Conservation (phyloP, 2,113 vertebrate genomes). For the Felis catus region DNA sequence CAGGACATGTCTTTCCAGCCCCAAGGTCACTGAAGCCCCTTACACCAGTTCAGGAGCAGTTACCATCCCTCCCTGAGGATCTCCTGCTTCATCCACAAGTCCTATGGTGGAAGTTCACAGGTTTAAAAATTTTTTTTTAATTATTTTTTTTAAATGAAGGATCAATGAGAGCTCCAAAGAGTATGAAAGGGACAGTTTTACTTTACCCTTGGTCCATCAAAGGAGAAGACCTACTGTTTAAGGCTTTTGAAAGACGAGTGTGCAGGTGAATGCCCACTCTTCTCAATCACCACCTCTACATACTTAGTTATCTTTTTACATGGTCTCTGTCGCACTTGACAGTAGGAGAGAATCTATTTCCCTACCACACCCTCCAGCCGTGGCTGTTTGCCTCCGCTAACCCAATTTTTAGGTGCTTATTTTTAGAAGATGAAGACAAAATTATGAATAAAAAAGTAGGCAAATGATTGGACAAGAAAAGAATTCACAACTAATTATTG, state of each 20-base stretch:
- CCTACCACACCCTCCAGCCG: fast-evolving
- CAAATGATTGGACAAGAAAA: background rate
- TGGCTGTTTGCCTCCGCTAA: background rate
- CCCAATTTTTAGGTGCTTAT: background rate
- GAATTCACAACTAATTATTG: background rate
- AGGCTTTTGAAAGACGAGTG: background rate
- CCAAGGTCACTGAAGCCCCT: background rate
- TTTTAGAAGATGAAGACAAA: background rate
- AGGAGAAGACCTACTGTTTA: background rate
- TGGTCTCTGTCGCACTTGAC: too few relatives aligned
- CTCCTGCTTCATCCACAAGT: background rate
- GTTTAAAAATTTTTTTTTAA: background rate
- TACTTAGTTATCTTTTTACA: background rate
- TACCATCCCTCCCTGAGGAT: background rate
- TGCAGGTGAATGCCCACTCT: background rate
- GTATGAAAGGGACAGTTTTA: background rate
- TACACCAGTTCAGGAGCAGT: background rate
- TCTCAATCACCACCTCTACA: background rate
- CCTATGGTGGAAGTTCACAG: background rate
- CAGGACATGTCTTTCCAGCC: background rate
- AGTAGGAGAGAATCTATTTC: background rate
- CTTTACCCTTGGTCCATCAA: background rate
- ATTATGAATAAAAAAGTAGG: background rate
- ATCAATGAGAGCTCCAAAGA: background rate
- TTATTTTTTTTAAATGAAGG: background rate